Evolutionary conservation across 2,888 invertebrate species (phyloP), one percentile per base, ranked within the genome.

Genomic region (Ophion ellenae): DNA sequence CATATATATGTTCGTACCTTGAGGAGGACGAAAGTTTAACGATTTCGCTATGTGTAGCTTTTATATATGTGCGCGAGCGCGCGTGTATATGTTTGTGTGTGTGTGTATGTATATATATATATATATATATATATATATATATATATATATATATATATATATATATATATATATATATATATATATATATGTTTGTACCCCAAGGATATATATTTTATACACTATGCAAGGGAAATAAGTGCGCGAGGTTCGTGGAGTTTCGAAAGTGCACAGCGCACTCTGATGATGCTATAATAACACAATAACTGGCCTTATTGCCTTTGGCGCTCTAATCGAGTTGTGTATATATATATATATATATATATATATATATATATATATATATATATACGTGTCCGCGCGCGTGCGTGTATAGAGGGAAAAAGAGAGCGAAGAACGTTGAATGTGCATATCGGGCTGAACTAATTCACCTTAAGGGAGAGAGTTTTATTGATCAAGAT

Each of bases 21-120:
- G 75, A 61, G 17, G 76, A 20, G 10, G 73, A 61, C 57, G 59
- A 83, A 87, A 86, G 77, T 87, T 85, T 84, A 81, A 84, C 66
- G 75, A 80, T 83, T 83, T 63, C 40, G 59, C 75, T 75, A 57
- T 40, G 73, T 14, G 20, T 81, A 69, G 24, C 10, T 36, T n/a
- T 24, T 24, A 24, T 24, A 24, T 24, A 24, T 24, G 24, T 1
- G 24, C 24, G 24, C 24, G 24, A 1, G 1, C 24, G 24, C 24
- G 24, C 24, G 24, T 24, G 24, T 24, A 2, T 24, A 24, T 24
- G 2, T 24, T 1, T 1, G 1, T 24, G 1, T 24, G 1, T 24
- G 1, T 24, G 24, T 24, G 1, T 24, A 1, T 24, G 24, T 24
- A 24, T 24, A 24, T 24, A 24, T 24, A 24, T 24, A 24, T 24